These are phyloP conservation scores for Petrocephalus zakoni DNA, from an alignment of 2,113 vertebrate species.

Conservation along the genomic window DNA sequence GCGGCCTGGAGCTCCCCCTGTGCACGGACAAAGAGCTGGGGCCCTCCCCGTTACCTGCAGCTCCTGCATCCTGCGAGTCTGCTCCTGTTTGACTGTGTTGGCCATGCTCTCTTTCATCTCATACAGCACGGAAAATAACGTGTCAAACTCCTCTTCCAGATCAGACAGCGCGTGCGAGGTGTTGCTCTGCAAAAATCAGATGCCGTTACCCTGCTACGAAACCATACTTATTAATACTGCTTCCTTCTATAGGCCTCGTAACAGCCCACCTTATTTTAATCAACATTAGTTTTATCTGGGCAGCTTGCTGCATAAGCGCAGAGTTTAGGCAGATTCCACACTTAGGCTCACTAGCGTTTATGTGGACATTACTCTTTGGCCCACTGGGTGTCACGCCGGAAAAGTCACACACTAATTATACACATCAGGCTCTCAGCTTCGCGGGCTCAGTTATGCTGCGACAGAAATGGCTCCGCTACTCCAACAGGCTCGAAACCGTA, in stretches of 20 bases:
- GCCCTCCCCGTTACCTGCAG: constrained; percentile 67
- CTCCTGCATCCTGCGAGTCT: constrained; percentile 70
- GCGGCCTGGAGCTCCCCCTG: constrained; percentile 26
- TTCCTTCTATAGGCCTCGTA: background rate
- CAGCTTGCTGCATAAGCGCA: background rate
- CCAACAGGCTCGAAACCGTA: background rate
- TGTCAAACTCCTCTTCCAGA: constrained; percentile 84
- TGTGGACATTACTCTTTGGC: background rate
- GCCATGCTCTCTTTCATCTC: constrained; percentile 77
- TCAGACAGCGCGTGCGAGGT: constrained; percentile 74
- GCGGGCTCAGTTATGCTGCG: background rate
- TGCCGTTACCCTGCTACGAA: background rate
- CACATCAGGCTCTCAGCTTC: background rate
- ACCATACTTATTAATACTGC: background rate
- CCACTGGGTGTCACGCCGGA: background rate
- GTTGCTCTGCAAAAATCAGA: constrained; percentile 63
- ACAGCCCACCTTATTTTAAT: background rate
- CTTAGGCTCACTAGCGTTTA: background rate
- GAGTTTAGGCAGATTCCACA: background rate
- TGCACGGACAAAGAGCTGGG: constrained; percentile 27
- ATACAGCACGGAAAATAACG: constrained; percentile 70
- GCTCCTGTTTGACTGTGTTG: constrained; percentile 73
- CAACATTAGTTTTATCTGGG: background rate
- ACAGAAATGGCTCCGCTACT: background rate
- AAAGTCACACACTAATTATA: background rate